Percentiles rank a stretch among this genome's conserved stretches.
Evolutionary conservation across 2,888 invertebrate species (phyloP).

Genomic region (Merodon equestris): DNA sequence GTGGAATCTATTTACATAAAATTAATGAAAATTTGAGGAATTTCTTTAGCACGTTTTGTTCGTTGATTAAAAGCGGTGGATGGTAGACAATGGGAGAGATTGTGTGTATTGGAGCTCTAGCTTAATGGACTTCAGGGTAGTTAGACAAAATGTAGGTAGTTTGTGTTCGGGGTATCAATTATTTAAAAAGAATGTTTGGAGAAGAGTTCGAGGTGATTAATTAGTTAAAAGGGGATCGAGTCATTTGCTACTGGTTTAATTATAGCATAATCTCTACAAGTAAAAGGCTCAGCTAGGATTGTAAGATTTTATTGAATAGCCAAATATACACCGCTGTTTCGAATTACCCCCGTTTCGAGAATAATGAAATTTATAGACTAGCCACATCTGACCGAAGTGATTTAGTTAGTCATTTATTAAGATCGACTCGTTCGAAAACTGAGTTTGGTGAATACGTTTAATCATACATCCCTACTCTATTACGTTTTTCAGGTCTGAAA

Average conservation of each 20-base stretch:
- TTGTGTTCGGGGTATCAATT: conserved; percentile 44
- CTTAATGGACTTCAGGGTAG: neutral
- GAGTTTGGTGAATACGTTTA: too few species aligned
- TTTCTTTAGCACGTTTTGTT: conserved; percentile 30
- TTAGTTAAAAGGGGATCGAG: neutral
- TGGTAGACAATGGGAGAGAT: neutral
- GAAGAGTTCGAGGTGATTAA: conserved; percentile 26
- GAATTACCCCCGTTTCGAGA: too few species aligned
- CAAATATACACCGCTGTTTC: too few species aligned
- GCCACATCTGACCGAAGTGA: too few species aligned
- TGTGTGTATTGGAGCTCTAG: neutral
- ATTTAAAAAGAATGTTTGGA: conserved; percentile 48
- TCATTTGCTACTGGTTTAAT: neutral
- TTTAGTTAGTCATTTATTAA: too few species aligned
- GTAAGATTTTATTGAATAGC: too few species aligned
- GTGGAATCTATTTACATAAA: conserved; percentile 38
- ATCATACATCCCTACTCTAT: too few species aligned
- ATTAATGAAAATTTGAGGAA: conserved; percentile 58
- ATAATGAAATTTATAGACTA: too few species aligned
- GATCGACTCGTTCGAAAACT: too few species aligned
- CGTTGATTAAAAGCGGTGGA: neutral
- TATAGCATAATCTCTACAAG: too few species aligned
- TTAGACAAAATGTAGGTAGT: conserved; percentile 4
- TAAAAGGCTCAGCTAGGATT: too few species aligned
- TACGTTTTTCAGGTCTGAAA: too few species aligned